A percentile compares a stretch with the other conserved stretches of the same genome.
Evolutionary conservation across 2,797 vertebrate species (phyloP).

Genomic region (Sciurus vulgaris): DNA sequence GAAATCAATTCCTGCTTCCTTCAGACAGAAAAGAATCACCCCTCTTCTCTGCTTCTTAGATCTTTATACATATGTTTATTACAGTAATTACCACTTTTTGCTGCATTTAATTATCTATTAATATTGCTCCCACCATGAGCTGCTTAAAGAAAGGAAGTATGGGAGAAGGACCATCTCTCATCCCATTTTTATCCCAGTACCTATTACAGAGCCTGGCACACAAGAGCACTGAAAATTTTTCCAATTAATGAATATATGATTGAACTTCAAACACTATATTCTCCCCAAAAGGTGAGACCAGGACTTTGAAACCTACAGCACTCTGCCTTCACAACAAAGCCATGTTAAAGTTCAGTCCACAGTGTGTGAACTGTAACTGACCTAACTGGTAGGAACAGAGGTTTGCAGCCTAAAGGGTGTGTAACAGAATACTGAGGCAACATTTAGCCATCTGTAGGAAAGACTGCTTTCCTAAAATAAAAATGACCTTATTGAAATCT

Average conservation of each 20-base stretch:
- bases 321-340: not conserved
- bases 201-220: not conserved
- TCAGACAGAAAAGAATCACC: not conserved
- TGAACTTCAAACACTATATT: not conserved
- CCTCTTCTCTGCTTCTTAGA: not conserved
- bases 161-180: not conserved
- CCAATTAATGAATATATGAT: not conserved
- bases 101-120: not conserved
- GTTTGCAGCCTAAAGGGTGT: not conserved
- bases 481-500: not conserved
- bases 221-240: not conserved
- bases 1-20: not conserved
- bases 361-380: not conserved
- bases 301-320: not conserved
- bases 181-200: not conserved
- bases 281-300: not conserved
- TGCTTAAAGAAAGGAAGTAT: not conserved
- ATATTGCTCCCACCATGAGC: not conserved
- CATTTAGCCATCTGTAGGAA: not conserved
- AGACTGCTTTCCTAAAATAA: constrained; percentile 17
- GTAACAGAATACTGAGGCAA: not conserved
- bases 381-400: not conserved
- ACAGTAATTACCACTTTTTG: not conserved
- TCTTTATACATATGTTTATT: not conserved
- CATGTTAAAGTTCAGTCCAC: not conserved